Evolutionary conservation across 2,888 invertebrate genomes (phyloP), one percentile per base, ranked within the genome.

Genomic region (Lissonota sp.): DNA sequence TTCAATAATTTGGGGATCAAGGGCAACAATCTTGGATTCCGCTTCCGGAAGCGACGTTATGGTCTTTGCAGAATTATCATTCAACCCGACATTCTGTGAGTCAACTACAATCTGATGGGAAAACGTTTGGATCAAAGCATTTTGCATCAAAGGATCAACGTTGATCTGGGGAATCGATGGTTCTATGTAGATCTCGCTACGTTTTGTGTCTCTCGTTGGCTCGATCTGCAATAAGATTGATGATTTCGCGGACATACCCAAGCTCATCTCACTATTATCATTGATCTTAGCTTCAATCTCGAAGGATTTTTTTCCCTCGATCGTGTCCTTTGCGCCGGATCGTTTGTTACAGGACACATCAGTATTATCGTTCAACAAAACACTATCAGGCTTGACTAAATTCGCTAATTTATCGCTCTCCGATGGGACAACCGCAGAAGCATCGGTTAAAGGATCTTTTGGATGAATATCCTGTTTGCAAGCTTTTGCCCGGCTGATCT

Each of bases 171-270:
- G 37, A 67, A 63, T 71, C 12, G 53, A 63, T 37, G 81, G 80
- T 62, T 84, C 73, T 37, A 84, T 80, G 67, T 77, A 82, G 60
- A 82, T 77, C 16, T 82, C 60, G 49, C 82, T 84, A 44, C 79
- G 76, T 60, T 79, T 82, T 42, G 77, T 62, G 16, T 44, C 69
- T 44, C 12, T 77, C 63, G 66, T 57, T 37, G 72, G 14, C 16
- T 67, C 57, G 46, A 16, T 49, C 69, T 78, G 78, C 37, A 78
- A 81, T 55, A 74, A 78, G 57, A 78, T 75, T 42, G 81, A 71
- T 73, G 49, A 46, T 39, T 55, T 77, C n/a, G 75, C 26, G 26
- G 26, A 55, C 6, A 37, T 63, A 2, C 0, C n/a, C 44, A 58
- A 66, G 7, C 0, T 6, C 51, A 60, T 55, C 37, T 16, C 51